A percentile compares a stretch with the other conserved stretches of the same genome.
These are phyloP conservation scores for Petroica traversi DNA, from an alignment of 2,113 vertebrate species.

Conservation along the genomic window DNA sequence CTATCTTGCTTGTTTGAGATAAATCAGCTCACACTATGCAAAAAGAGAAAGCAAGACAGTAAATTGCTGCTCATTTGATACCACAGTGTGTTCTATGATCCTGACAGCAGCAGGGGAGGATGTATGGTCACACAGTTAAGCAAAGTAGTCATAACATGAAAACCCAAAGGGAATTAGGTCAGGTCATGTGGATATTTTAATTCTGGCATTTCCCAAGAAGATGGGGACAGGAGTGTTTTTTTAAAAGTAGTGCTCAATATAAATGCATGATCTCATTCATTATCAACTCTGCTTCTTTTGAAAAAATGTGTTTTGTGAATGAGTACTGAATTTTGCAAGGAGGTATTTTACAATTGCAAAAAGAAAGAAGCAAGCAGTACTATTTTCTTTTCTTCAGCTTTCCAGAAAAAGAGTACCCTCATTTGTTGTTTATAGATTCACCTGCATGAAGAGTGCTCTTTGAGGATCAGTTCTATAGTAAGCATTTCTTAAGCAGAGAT, in stretches of 20 bases:
- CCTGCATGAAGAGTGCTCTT: background rate
- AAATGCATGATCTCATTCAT: background rate
- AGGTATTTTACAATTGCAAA: background rate
- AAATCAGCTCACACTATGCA: background rate
- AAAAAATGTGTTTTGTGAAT: background rate
- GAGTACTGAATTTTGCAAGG: background rate
- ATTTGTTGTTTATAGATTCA: background rate
- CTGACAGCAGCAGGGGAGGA: background rate
- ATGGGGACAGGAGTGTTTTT: fast-evolving
- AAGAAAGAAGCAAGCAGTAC: background rate
- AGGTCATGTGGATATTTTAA: background rate
- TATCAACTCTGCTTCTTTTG: background rate
- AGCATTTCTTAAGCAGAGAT: background rate
- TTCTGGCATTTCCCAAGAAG: background rate
- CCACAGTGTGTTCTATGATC: background rate
- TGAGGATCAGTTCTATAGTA: background rate
- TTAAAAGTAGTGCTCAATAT: background rate
- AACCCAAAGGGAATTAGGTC: background rate
- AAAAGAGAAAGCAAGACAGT: background rate
- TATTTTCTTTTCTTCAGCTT: background rate
- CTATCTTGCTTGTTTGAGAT: background rate
- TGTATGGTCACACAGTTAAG: background rate
- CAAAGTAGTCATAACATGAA: background rate
- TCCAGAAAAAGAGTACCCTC: background rate
- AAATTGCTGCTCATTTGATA: background rate